Evolutionary conservation across 2,888 invertebrate species (phyloP).

Genomic region (Cordilura impudica): DNA sequence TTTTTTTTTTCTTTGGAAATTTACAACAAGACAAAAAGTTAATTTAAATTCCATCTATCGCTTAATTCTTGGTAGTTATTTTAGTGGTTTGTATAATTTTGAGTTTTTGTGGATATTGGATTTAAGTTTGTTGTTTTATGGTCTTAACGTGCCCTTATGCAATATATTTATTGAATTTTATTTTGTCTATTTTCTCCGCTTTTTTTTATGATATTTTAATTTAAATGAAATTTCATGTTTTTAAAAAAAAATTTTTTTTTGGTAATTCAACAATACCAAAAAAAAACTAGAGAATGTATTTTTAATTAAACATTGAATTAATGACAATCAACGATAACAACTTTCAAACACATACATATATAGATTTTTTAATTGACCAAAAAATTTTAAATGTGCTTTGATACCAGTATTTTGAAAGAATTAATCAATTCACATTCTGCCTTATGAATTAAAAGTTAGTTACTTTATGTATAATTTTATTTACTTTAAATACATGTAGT

Average conservation of each 20-base stretch:
- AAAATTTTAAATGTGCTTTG: too few species aligned
- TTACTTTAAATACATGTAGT: too few species aligned
- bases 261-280: conserved; percentile 51
- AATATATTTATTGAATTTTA: conserved; percentile 12
- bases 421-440: too few species aligned
- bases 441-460: too few species aligned
- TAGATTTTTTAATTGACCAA: too few species aligned
- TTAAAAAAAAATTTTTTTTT: conserved; percentile 35
- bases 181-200: background rate
- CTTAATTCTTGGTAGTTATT: background rate
- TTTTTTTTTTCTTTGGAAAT: conserved; percentile 9
- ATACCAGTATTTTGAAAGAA: too few species aligned
- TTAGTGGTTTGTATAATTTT: background rate
- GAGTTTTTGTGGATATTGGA: background rate
- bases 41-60: background rate
- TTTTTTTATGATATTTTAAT: conserved; percentile 38
- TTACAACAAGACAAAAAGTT: background rate
- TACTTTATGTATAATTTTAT: too few species aligned
- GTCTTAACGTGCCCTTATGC: conserved; percentile 30
- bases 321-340: conserved; percentile 11
- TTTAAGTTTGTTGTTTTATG: background rate
- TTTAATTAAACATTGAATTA: conserved; percentile 50
- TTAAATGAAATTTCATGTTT: conserved; percentile 12
- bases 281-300: conserved; percentile 32
- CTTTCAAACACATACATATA: too few species aligned